Evolutionary conservation across 2,888 invertebrate species (phyloP), one percentile per base, ranked within the genome.

Genomic region (Athalia cordata): DNA sequence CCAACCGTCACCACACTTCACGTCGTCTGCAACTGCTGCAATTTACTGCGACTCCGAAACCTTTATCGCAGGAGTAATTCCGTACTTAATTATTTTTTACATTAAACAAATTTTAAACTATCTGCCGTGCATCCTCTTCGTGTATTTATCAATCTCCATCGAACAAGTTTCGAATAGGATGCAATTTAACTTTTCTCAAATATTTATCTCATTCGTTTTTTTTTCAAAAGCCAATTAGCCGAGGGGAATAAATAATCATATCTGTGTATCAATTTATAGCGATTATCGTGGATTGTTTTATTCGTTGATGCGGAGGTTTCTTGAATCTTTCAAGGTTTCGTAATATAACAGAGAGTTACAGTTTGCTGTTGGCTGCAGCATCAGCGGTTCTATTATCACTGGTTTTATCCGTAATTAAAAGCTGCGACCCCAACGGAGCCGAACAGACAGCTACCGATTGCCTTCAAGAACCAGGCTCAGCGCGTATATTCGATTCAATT

Each of bases 401-500:
- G 83, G 81, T 84, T 85, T 83, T 83, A 83, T 85, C 83, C 72
- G 72, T 75, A 75, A 75, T 75, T 75, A 75, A 75, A 75, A 75
- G 61, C 62, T 50, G 62, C 75, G 61, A 72, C 72, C 72, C 72
- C 47, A 72, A 66, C 68, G 52, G 52, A 11, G 52, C 52, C 43
- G 13, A 49, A 68, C 68, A 84, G 86, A 86, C 87, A 87, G 86
- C 82, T 84, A 86, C 85, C 87, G 88, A 88, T 88, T 88, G 86
- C 87, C 85, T 85, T 86, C 84, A 86, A 86, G 86, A 88, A 87
- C 87, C 86, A 86, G 86, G 72, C 72, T n/a, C 62, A 7, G 62
- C 62, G n/a, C 62, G 86, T 84, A 85, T 86, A 87, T 88, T 87
- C 88, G 86, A 87, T 88, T 88, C 86, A 88, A 87, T 87, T 87